Conservation (phyloP, 2,113 vertebrate species). For the Pygoscelis adeliae region DNA sequence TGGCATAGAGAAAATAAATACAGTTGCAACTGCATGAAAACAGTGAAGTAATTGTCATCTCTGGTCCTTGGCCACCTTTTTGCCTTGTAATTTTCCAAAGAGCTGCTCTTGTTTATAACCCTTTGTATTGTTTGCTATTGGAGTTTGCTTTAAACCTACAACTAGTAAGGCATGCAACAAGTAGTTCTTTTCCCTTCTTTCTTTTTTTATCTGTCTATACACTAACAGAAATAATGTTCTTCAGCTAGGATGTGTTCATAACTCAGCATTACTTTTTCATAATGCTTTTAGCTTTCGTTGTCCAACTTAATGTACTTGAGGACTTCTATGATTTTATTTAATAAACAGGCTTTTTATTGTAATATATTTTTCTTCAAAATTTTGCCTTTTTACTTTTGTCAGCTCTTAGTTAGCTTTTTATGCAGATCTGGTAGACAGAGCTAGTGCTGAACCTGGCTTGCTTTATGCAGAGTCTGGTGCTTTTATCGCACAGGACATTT, state of each 20-base stretch:
- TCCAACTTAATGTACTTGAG: background rate
- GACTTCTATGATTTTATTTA: background rate
- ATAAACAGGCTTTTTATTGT: background rate
- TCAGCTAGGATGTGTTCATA: background rate
- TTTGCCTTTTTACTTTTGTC: background rate
- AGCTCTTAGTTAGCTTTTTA: background rate
- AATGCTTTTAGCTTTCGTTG: background rate
- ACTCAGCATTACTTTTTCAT: background rate
- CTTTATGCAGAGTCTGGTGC: background rate
- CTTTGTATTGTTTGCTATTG: background rate
- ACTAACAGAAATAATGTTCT: background rate
- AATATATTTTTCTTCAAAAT: background rate
- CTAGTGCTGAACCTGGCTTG: background rate
- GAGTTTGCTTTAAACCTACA: background rate
- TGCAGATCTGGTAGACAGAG: background rate
- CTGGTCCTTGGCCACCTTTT: background rate
- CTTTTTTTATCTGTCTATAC: background rate
- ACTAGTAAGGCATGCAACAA: background rate
- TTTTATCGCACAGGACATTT: background rate
- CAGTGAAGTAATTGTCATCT: background rate
- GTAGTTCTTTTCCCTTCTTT: background rate
- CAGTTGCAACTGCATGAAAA: background rate
- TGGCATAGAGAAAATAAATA: background rate
- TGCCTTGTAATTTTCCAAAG: constrained; percentile 10
- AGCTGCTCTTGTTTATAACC: background rate